Base-by-base conservation (phyloP, 2,888 invertebrate species). In the Ditula angustiorana region DNA sequence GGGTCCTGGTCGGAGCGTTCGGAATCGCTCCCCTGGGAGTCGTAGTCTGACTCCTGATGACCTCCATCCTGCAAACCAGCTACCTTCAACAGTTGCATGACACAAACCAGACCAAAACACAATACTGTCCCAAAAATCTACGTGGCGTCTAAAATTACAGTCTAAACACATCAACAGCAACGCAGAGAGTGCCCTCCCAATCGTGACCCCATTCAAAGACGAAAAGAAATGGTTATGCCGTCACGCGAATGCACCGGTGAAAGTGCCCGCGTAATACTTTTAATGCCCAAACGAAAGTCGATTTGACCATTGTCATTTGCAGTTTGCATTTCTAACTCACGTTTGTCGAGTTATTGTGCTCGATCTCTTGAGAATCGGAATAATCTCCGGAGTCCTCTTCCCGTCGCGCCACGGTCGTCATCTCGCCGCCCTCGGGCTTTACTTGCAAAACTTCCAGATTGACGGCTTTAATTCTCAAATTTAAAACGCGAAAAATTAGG, bases 1-100 rank as follows among this genome's bases (percentile, higher is more conserved):
- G 95, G 96, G 82, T 96, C 95, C 62, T 95, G 89, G 72, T 96
- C 95, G 68, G 94, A 94, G 76, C 87, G 94, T 49, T 94, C 92
- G 61, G 92, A 88, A 44, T 91, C 90, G 68, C 93, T 94, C 10
- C 87, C 91, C 47, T 86, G 87, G 1, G 94, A 94, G 67, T 93
- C 94, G 74, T 93, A 93, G 68, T 93, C 93, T 0, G 92, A 92
- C 69, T 90, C 92, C 1, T 78, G 86, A 33, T 83, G 87, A 1
- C 74, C 87, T 37, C 77, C 88, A 71, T 92, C 92, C 93, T 93
- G 91, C 69, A 92, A 91, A 79, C 81, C 86, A 73, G 82, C 85
- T 62, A 92, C 90, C 72, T 90, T 92, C 67, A 92, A 72, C 73
- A 91, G 81, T 74, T 90, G 92, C 92, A 92, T 92, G 69, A 69